Conservation (phyloP, 1,140 invertebrate species). For the Drosophila pectinifera region DNA sequence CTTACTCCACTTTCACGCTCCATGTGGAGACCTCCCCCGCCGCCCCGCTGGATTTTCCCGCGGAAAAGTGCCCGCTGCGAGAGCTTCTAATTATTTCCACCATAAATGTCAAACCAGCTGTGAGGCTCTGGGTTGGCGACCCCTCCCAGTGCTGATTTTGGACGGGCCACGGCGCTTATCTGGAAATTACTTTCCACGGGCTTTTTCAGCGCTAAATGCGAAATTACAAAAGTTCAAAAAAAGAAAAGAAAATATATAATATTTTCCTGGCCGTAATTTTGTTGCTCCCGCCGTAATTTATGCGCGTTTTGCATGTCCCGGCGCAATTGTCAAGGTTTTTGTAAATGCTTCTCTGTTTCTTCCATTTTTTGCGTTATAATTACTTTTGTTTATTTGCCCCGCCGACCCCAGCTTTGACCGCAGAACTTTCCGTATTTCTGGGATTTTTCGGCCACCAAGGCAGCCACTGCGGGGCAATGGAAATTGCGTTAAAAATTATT, state of each 20-base stretch:
- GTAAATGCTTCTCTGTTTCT: conserved; percentile 40
- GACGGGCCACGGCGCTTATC: conserved; percentile 54
- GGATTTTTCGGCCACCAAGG: conserved; percentile 16
- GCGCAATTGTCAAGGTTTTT: conserved; percentile 81
- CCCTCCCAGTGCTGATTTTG: conserved; percentile 19
- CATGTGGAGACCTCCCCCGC: conserved; percentile 26
- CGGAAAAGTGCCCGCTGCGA: conserved; percentile 33
- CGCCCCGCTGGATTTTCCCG: not conserved
- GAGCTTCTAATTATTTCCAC: conserved; percentile 74
- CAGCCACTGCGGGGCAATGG: conserved; percentile 34
- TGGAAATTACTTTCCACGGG: conserved; percentile 61
- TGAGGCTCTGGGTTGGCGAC: conserved; percentile 32
- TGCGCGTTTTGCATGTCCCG: conserved; percentile 77
- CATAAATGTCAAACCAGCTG: conserved; percentile 74
- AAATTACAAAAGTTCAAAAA: conserved; percentile 64
- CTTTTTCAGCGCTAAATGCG: conserved; percentile 61
- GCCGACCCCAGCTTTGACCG: conserved; percentile 35
- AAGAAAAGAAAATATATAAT: conserved; percentile 11
- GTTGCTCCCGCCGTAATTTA: conserved; percentile 66
- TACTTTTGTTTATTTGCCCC: conserved; percentile 53
- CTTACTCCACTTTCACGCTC: conserved; percentile 57
- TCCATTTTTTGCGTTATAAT: conserved; percentile 52
- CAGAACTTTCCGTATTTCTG: conserved; percentile 28
- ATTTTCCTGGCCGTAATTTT: conserved; percentile 23
- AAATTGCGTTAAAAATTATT: conserved; percentile 50